Percentiles rank a stretch among this genome's conserved stretches.
Conservation (phyloP, 2,797 vertebrate species). For the Tokudaia tokunoshimensis region DNA sequence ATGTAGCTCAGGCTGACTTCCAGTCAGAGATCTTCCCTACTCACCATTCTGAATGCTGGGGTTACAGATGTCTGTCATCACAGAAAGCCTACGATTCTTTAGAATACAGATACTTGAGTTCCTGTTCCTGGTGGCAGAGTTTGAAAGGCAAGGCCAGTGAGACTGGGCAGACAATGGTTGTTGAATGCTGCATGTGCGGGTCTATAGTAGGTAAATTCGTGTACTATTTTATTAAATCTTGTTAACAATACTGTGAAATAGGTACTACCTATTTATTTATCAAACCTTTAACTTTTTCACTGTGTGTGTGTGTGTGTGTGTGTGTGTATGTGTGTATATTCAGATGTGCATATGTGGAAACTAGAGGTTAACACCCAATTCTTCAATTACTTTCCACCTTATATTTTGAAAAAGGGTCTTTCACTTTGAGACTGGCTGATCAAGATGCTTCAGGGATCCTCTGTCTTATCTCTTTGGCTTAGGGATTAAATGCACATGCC, state of each 20-base stretch:
- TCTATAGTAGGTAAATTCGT: neutral
- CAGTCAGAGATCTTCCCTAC: neutral
- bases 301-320: neutral
- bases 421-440: neutral
- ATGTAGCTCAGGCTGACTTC: neutral
- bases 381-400: neutral
- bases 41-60: neutral
- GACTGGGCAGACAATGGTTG: neutral
- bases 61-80: neutral
- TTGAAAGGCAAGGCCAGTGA: neutral
- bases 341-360: neutral
- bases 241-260: neutral
- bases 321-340: neutral
- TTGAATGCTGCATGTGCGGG: neutral
- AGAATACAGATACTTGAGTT: neutral
- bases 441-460: neutral
- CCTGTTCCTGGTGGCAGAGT: neutral
- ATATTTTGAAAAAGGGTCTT: neutral
- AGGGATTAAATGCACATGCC: neutral
- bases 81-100: neutral
- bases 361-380: neutral
- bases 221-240: neutral
- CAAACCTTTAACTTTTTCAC: neutral
- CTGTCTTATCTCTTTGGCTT: neutral
- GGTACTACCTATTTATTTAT: neutral